phyloP scores from a whole-genome alignment of 2,888 invertebrate species.

The Entomobrya proxima region DNA sequence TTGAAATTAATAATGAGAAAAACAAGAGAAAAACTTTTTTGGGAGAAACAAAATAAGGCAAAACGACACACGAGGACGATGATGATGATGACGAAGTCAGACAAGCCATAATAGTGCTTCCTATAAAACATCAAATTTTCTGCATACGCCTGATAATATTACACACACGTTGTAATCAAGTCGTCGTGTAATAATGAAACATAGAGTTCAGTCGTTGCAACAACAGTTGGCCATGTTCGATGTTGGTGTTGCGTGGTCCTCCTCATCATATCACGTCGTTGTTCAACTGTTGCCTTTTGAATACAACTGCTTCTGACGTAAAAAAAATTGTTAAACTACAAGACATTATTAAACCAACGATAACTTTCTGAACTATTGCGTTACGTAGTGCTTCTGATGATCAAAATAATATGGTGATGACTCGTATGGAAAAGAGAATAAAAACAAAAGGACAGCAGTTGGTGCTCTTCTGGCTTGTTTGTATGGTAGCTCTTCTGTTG shows the following conservation, averaged over 20 bases:
- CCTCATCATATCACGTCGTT: conserved; percentile 9
- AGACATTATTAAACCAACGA: background rate
- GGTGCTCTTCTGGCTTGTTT: background rate
- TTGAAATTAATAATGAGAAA: conserved; percentile 28
- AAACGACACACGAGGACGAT: background rate
- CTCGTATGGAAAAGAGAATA: conserved; percentile 1
- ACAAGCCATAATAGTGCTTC: conserved; percentile 37
- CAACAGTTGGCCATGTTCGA: conserved; percentile 53
- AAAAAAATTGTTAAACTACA: background rate
- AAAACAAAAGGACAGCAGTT: conserved; percentile 18
- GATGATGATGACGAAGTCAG: conserved; percentile 14
- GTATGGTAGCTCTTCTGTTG: no score
- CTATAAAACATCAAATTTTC: background rate
- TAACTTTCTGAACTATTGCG: background rate
- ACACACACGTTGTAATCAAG: background rate
- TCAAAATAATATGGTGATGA: background rate
- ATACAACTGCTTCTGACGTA: background rate
- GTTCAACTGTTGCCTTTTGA: conserved; percentile 60
- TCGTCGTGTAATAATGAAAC: background rate
- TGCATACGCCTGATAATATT: background rate
- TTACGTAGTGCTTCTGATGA: background rate
- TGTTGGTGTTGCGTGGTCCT: conserved; percentile 48
- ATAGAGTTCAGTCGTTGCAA: conserved; percentile 30
- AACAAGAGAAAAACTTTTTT: conserved; percentile 2
- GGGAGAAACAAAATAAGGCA: conserved; percentile 15